A percentile compares a stretch with the other conserved stretches of the same genome.
phyloP scores from a whole-genome alignment of 1,140 invertebrate genomes.

The Orius laevigatus region DNA sequence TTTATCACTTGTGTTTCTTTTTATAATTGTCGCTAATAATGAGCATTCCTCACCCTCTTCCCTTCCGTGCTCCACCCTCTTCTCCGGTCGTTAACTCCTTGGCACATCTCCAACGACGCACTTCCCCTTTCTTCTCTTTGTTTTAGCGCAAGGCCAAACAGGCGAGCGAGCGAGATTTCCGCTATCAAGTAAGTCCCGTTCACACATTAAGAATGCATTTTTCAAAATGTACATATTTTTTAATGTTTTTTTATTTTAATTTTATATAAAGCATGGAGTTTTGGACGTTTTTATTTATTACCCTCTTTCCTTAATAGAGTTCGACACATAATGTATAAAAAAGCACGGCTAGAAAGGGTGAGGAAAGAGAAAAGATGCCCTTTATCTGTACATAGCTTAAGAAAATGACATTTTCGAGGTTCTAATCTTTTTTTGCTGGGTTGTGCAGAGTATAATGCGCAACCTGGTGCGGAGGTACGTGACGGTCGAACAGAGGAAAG shows the following conservation, averaged over 20 bases:
- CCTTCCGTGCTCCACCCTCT: conserved; percentile 15
- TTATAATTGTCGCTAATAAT: conserved; percentile 2
- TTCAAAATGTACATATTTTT: conserved; percentile 5
- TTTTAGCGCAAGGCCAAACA: conserved; percentile 73
- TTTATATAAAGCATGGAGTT: neutral
- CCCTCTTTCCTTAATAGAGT: no score
- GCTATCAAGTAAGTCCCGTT: conserved; percentile 53
- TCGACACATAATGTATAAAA: conserved; percentile 1
- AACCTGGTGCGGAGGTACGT: conserved; percentile 91
- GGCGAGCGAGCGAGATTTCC: conserved; percentile 71
- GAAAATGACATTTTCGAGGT: neutral
- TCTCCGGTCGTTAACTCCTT: neutral
- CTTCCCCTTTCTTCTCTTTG: conserved; percentile 21
- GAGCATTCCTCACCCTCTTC: conserved; percentile 8
- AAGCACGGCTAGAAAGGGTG: conserved; percentile 1
- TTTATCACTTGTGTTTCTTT: neutral
- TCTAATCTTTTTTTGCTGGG: conserved; percentile 2
- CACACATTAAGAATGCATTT: neutral
- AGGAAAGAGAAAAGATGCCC: conserved; percentile 1
- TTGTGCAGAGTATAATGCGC: conserved; percentile 71
- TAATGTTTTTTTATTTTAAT: neutral
- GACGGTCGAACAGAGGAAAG: conserved; percentile 84
- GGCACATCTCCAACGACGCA: neutral
- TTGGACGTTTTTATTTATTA: conserved; percentile 1
- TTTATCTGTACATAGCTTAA: no score